Conservation (phyloP, 2,113 vertebrate species). For the Mus musculus region DNA sequence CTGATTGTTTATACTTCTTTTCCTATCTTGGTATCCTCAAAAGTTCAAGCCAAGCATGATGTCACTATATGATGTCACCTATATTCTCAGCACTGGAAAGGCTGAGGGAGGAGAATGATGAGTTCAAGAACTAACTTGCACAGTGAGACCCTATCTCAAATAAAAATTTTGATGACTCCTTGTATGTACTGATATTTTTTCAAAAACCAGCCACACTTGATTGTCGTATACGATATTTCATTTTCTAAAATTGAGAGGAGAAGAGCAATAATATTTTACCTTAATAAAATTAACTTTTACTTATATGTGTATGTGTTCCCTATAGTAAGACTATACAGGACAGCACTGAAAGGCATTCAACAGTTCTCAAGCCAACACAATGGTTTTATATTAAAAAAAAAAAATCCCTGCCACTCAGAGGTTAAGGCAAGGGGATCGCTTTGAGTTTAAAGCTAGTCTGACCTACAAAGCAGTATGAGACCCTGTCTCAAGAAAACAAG, state of each 20-base stretch:
- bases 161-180: background rate
- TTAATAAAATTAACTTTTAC: background rate
- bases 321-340: background rate
- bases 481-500: background rate
- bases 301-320: background rate
- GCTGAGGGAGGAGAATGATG: background rate
- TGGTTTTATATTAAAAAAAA: slow-evolving; percentile 24
- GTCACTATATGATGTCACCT: background rate
- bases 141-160: background rate
- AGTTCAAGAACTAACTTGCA: background rate
- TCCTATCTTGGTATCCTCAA: background rate
- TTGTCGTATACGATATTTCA: background rate
- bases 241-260: background rate
- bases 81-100: background rate
- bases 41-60: background rate
- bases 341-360: background rate
- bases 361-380: slow-evolving; percentile 8
- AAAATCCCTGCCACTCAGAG: background rate
- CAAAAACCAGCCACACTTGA: background rate
- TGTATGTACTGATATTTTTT: background rate
- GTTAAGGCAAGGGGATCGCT: background rate
- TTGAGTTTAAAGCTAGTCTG: background rate
- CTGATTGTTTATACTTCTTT: background rate
- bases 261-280: background rate
- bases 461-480: background rate